A percentile compares a stretch with the other conserved stretches of the same genome.
phyloP scores from a whole-genome alignment of 1,140 invertebrate genomes.

The Pararge aegeria region DNA sequence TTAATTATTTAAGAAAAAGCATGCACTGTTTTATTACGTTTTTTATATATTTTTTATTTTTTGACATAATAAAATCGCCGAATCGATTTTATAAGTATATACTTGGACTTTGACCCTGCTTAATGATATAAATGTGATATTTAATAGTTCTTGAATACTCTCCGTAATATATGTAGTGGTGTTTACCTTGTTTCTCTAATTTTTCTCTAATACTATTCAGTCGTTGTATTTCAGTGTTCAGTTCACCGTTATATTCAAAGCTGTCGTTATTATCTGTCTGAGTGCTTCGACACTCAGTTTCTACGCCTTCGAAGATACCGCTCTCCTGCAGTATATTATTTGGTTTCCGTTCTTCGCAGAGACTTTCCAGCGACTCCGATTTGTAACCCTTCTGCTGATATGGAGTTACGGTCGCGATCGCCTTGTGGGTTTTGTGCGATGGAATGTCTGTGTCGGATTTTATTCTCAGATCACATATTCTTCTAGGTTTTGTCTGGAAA shows the following conservation, averaged over 20 bases:
- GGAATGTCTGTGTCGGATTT: conserved; percentile 61
- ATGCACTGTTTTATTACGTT: too few relatives aligned
- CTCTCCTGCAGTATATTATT: conserved; percentile 81
- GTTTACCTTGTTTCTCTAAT: conserved; percentile 69
- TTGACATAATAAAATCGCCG: too few relatives aligned
- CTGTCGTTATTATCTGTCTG: conserved; percentile 79
- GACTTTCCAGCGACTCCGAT: conserved; percentile 63
- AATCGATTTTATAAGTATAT: too few relatives aligned
- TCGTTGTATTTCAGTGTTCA: conserved; percentile 80
- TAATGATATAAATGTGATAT: too few relatives aligned
- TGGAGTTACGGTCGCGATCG: conserved; percentile 76
- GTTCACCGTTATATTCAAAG: conserved; percentile 70
- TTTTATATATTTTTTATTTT: too few relatives aligned
- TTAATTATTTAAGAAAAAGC: too few relatives aligned
- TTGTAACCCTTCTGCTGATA: conserved; percentile 74
- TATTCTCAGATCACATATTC: conserved; percentile 63
- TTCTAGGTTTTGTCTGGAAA: conserved; percentile 67
- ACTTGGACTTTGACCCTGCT: too few relatives aligned
- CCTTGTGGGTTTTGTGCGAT: conserved; percentile 71
- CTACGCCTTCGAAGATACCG: conserved; percentile 82
- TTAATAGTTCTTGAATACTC: too few relatives aligned
- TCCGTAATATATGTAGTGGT: too few relatives aligned
- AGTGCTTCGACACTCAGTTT: conserved; percentile 74
- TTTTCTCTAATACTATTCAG: conserved; percentile 80
- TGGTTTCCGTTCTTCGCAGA: conserved; percentile 67